Evolutionary conservation across 2,888 invertebrate genomes (phyloP), one percentile per base, ranked within the genome.

Genomic region (Boloria selene): DNA sequence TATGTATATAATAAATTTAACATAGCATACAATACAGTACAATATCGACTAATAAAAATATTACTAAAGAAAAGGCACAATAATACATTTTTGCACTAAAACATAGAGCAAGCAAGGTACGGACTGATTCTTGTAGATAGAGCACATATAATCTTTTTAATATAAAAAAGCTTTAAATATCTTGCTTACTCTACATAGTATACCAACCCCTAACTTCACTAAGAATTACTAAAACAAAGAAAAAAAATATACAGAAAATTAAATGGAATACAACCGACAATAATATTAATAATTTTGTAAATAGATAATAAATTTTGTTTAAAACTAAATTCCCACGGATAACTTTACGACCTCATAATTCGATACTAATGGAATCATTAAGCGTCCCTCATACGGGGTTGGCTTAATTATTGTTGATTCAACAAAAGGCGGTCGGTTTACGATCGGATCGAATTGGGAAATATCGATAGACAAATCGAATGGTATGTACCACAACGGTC

Each of bases 1-100:
- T 61, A 26, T 60, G 50, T 51, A 58, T 17, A 67, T 63, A 52
- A 38, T 61, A 38, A n/a, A 58, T 44, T 44, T 55, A 65, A 62
- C 47, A 55, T 59, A 70, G 60, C 47, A 80, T 75, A 74, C 68
- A 73, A 56, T 58, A 65, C 16, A 62, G 60, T 56, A 50, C 51
- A 67, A 62, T 61, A 64, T 53, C 58, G 31, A 59, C 49, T 38
- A 62, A 38, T 51, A 65, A 60, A 66, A 63, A 61, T 60, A 17
- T 60, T 55, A 52, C 44, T 42, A 61, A 61, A 56, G 17, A 18
- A 70, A 68, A 68, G 65, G 68, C 70, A 70, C 70, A 62, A 65
- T 70, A 38, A 61, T 54, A 22, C 51, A 47, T 59, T 54, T 53
- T 53, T 68, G 47, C 26, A 53, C 31, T 7, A 49, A 59, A 14